Base-by-base conservation (phyloP, 2,888 invertebrate species). In the Sisyra nigra region DNA sequence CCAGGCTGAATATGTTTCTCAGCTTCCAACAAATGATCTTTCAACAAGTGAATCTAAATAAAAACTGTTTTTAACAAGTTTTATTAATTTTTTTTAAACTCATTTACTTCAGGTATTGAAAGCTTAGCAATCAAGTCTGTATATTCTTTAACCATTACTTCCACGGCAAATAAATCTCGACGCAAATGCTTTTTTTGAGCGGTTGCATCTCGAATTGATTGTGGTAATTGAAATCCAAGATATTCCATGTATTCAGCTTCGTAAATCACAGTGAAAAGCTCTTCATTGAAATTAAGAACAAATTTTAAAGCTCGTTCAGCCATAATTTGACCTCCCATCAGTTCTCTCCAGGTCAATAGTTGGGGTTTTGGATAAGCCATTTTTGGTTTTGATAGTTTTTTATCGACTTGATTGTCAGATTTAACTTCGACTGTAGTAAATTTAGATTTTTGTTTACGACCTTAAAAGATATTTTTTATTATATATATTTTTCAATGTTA, bases 1-100 rank as follows among this genome's bases (percentile, higher is more conserved):
- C 92, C 92, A 2, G 87, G 86, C 53, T 85, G 73, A 40, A 88
- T 77, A 41, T 76, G 69, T 31, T 78, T 68, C 57, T 88, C 87
- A 47, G 81, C 75, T 47, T 80, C 74, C 50, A 74, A 65, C 1
- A 87, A 66, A 49, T 76, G 76, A 10, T 69, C 70, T 50, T 78
- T 76, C 57, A 86, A 62, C 42, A 87, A 71, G 46, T 75, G 67
- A 1, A 80, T 70, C 71, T 74, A 51, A 39, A 53, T 39, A 32
- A n/a, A 42, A 41, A n/a, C 13, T 4, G 24, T 13, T 17, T 24
- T 5, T 24, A 24, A 24, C 24, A 24, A 24, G 24, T 5, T 7
- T 5, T 24, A 5, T 24, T 24, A n/a, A 3, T 24, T 24, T 24
- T 24, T 7, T 24, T 5, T 7, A 24, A 24, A 24, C 3, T 5